Base-by-base conservation (phyloP, 2,113 vertebrate genomes). In the Ciconia maguari region DNA sequence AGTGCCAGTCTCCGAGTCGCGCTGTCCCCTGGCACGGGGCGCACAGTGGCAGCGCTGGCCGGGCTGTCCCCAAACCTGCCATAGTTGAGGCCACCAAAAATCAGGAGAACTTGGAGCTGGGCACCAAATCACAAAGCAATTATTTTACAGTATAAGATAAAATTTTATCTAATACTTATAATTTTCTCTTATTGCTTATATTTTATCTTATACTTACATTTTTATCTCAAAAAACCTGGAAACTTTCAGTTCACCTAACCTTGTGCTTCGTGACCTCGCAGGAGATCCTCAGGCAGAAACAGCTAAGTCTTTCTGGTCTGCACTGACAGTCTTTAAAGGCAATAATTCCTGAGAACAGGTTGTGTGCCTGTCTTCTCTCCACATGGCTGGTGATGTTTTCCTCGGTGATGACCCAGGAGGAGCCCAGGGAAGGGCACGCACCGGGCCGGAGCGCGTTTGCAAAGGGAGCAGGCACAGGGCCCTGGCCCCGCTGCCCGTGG, bases 1-100 rank as follows among this genome's bases (percentile, higher is more conserved):
- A 15, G 1, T 0, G 13, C 7, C 7, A 1, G 7, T 15, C 16
- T 19, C 21, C 0, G 7, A 19, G 11, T 11, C 1, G 5, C 44
- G 41, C 41, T 15, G 13, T 52, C 17, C 69, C 60, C 34, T 1
- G 7, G 49, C 19, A 24, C 2, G 6, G 52, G 58, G 4, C 5
- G 16, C 20, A 1, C 13, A 2, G 49, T 17, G 32, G 17, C 46
- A 48, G 32, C 9, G 0, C 32, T 48, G 77, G 10, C 36, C 9
- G 1, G 62, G 41, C 21, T 27, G 52, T 61, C 17, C 78, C 51
- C 61, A 75, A 7, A 32, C 44, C 54, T n/a, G 44, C 48, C 8
- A 0, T 5, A 10, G 17, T 1, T 44, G 41, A 66, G 24, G 30
- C 18, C 46, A 60, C 17, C 38, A 66, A 61, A 79, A 58, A 17